Conservation (phyloP, 2,888 invertebrate species). For the Amblyteles armatorius region DNA sequence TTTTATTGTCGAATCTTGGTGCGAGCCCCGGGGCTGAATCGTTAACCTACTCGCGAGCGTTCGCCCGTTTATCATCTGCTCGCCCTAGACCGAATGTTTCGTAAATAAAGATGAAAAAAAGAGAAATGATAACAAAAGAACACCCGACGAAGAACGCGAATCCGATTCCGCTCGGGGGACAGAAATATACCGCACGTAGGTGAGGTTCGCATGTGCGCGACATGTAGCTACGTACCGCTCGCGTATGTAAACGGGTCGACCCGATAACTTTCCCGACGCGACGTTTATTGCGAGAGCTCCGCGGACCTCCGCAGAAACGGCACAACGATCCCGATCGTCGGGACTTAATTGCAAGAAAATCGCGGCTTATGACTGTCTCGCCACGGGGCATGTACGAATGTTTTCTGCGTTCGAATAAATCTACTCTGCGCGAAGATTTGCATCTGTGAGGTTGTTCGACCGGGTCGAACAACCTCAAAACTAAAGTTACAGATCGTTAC, state of each 20-base stretch:
- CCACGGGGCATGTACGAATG: not conserved
- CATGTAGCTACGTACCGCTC: not conserved
- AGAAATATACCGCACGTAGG: slow-evolving; percentile 23
- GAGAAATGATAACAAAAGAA: slow-evolving; percentile 10
- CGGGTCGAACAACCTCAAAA: not conserved
- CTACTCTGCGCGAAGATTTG: not conserved
- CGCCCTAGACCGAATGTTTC: slow-evolving; percentile 38
- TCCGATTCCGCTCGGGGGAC: slow-evolving; percentile 32
- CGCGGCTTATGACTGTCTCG: slow-evolving; percentile 61
- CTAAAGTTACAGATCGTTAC: not conserved
- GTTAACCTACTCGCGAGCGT: slow-evolving; percentile 73
- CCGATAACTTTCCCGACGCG: slow-evolving; percentile 75
- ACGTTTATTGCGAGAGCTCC: slow-evolving; percentile 74
- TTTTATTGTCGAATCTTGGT: slow-evolving; percentile 75
- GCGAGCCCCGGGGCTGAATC: slow-evolving; percentile 65
- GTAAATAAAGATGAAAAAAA: slow-evolving; percentile 31
- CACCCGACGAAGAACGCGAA: not conserved
- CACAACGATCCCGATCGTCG: slow-evolving; percentile 28
- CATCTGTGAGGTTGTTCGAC: not conserved
- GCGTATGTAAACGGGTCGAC: slow-evolving; percentile 73
- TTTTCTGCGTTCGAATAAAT: not conserved
- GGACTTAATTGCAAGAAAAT: slow-evolving; percentile 75
- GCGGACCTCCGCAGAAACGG: slow-evolving; percentile 12
- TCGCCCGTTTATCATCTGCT: slow-evolving; percentile 50
- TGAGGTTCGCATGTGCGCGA: not conserved